A percentile compares a stretch with the other conserved stretches of the same genome.
phyloP scores from a whole-genome alignment of 2,113 vertebrate genomes.

The Onychostruthus taczanowskii region DNA sequence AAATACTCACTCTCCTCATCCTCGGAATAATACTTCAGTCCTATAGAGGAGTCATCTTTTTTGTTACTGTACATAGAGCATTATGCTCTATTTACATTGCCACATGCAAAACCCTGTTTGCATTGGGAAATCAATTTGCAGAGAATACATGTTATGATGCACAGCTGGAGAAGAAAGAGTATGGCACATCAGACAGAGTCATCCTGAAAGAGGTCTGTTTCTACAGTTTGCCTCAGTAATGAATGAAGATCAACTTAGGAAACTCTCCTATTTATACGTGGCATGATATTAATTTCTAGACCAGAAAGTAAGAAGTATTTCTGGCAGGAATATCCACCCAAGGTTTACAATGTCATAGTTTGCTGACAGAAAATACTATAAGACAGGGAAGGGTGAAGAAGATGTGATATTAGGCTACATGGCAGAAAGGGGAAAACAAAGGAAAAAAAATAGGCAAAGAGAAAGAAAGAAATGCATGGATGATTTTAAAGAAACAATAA shows the following conservation, averaged over 20 bases:
- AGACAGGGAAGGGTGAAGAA: neutral
- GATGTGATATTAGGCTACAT: fast-evolving
- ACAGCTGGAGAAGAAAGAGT: neutral
- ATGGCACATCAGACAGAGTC: neutral
- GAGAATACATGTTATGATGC: neutral
- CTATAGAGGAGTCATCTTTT: neutral
- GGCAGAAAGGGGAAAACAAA: neutral
- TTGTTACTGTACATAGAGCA: neutral
- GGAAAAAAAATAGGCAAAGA: neutral
- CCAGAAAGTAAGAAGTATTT: neutral
- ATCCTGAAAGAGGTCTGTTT: neutral
- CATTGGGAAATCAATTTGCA: neutral
- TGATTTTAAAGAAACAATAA: neutral
- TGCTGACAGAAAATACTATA: neutral
- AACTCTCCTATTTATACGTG: neutral
- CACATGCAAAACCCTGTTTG: neutral
- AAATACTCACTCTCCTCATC: neutral
- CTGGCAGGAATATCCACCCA: neutral
- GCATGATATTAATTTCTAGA: neutral
- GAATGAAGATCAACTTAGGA: neutral
- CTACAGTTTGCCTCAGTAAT: neutral
- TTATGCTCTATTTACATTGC: neutral
- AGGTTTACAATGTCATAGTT: neutral
- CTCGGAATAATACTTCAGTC: neutral
- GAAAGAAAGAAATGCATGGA: neutral